Evolutionary conservation across 2,888 invertebrate species (phyloP).

Genomic region (Ophion obscuratus): DNA sequence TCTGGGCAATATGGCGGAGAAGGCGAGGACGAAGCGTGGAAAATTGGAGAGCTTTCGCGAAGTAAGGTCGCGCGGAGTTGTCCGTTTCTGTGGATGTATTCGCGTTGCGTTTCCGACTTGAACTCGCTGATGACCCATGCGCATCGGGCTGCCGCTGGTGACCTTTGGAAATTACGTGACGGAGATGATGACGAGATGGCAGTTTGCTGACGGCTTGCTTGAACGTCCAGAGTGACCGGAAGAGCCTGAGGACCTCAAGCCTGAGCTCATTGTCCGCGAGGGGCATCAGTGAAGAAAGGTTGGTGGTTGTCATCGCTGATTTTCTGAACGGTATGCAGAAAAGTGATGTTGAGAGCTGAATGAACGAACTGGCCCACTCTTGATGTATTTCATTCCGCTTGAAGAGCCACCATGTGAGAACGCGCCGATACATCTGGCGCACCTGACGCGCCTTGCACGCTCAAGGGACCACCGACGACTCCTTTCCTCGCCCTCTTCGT

Average conservation of each 20-base stretch:
- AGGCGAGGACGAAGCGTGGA: conserved; percentile 32
- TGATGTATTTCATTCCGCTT: no score
- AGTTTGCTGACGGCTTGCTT: conserved; percentile 25
- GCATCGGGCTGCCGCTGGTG: background rate
- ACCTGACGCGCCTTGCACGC: conserved; percentile 71
- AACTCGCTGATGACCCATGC: conserved; percentile 42
- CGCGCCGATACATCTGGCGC: conserved; percentile 80
- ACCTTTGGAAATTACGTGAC: no score
- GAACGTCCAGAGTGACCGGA: background rate
- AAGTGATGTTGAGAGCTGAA: background rate
- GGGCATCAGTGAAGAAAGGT: no score
- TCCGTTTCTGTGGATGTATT: conserved; percentile 51
- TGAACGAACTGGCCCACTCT: conserved; percentile 34
- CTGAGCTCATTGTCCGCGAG: no score
- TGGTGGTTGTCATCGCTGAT: no score
- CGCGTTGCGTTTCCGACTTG: conserved; percentile 55
- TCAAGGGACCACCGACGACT: conserved; percentile 68
- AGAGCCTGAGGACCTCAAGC: no score
- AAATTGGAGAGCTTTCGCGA: background rate
- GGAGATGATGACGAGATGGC: no score
- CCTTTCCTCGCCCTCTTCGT: conserved; percentile 52
- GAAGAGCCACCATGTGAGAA: conserved; percentile 9
- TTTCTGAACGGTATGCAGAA: no score
- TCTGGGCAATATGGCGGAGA: conserved; percentile 8
- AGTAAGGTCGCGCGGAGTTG: conserved; percentile 25